Evolutionary conservation across 2,888 invertebrate species (phyloP).

Genomic region (Beris morrisii): DNA sequence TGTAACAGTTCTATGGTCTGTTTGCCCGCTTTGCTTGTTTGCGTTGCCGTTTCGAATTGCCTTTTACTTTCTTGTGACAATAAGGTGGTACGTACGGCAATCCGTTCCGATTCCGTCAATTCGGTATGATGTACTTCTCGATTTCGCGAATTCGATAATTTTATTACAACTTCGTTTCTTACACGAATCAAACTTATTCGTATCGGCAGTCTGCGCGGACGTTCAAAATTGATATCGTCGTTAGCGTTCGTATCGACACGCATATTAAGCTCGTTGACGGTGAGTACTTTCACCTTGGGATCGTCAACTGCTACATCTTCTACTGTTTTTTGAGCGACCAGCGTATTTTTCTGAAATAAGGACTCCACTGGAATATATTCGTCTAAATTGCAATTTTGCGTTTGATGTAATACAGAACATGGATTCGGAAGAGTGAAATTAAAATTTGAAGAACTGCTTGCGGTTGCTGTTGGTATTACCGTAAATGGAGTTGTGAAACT

Average conservation of each 20-base stretch:
- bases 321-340: background rate
- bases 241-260: background rate
- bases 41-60: background rate
- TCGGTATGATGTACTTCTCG: background rate
- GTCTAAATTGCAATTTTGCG: no score
- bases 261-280: slow-evolving; percentile 14
- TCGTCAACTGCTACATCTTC: background rate
- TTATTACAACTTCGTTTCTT: slow-evolving; percentile 15
- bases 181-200: slow-evolving; percentile 4
- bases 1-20: background rate
- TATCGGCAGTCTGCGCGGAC: slow-evolving; percentile 2
- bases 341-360: no score
- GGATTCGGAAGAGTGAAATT: background rate
- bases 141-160: background rate
- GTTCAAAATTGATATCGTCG: background rate
- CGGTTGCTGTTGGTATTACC: background rate
- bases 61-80: slow-evolving; percentile 2
- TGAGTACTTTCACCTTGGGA: slow-evolving; percentile 11
- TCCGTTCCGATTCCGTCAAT: slow-evolving; percentile 8
- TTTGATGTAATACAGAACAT: no score
- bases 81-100: background rate
- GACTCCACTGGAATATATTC: no score
- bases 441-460: background rate
- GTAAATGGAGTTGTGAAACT: no score
- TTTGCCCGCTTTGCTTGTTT: background rate